phyloP scores from a whole-genome alignment of 2,797 vertebrate genomes.

The Antennarius maculatus region DNA sequence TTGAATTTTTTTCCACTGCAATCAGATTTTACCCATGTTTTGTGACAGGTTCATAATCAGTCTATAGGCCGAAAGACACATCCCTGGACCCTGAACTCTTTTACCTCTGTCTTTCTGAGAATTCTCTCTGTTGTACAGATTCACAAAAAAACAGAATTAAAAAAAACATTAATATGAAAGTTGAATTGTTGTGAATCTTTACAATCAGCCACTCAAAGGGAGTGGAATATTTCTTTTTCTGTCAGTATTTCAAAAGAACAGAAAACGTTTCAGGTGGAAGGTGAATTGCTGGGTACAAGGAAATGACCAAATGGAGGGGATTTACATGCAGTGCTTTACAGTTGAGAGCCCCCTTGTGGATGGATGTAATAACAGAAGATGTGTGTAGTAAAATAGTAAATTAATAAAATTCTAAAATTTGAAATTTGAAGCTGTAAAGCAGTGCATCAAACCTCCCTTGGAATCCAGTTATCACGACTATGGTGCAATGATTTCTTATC shows the following conservation, averaged over 20 bases:
- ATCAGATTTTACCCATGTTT: not conserved
- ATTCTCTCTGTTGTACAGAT: constrained; percentile 67
- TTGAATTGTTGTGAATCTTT: constrained; percentile 64
- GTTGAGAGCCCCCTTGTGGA: constrained; percentile 67
- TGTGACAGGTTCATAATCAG: not conserved
- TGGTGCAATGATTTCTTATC: constrained; percentile 82
- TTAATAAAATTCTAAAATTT: not conserved
- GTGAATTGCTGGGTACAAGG: constrained; percentile 30
- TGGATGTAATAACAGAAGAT: constrained; percentile 18
- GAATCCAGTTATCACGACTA: constrained; percentile 67
- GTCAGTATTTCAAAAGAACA: constrained; percentile 24
- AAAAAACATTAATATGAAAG: constrained; percentile 2
- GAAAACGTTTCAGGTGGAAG: constrained; percentile 64
- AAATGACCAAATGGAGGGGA: constrained; percentile 27
- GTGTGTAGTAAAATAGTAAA: not conserved
- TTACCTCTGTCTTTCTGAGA: constrained; percentile 53
- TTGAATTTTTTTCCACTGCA: no score
- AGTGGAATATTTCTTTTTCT: constrained; percentile 28
- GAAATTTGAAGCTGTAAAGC: constrained; percentile 62
- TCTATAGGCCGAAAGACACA: constrained; percentile 17
- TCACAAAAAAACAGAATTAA: constrained; percentile 52
- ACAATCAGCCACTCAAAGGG: constrained; percentile 35
- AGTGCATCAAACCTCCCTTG: constrained; percentile 64
- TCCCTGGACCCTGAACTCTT: constrained; percentile 23
- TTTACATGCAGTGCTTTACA: constrained; percentile 69